Base-by-base conservation (phyloP, 2,113 vertebrate genomes). In the Lonchura striata region DNA sequence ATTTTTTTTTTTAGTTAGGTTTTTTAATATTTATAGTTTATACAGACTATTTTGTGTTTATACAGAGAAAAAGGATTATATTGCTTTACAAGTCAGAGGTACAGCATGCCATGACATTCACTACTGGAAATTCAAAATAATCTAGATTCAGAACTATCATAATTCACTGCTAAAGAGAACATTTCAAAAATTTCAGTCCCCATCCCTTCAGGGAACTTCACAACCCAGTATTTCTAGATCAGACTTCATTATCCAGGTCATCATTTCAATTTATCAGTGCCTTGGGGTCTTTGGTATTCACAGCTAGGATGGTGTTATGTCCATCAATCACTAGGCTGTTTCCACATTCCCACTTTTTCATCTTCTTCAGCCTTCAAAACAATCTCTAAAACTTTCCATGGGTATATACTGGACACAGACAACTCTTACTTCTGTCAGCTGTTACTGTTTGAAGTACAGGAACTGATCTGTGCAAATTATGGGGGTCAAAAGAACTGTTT, bases 261-360 rank as follows among this genome's bases (percentile, higher is more conserved):
- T 96, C 94, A 92, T 94, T 96, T 96, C 94, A 96, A 95, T 97
- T 96, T 95, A 96, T 94, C 92, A 94, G 54, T 75, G 86, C 95
- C 97, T 91, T 82, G 50, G 68, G 94, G 91, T 86, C 80, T 87
- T 80, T 70, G 78, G 52, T 90, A 86, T 92, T 93, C 86, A 89
- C 92, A 88, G 94, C 64, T 77, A 93, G 75, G 89, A 68, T 69
- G 78, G 92, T 90, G 79, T 86, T 89, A 65, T 39, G 84, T 91
- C 86, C 84, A 95, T 97, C 97, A 96, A 96, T 97, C 95, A 95
- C 60, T n/a, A 77, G 56, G 13, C 63, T 76, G 31, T 79, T 92
- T 93, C 70, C 71, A 94, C 77, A 79, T 60, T 78, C 71, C 61
- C 71, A 60, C 83, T 88, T 64, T 86, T 96, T 92, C 69, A 92